A percentile compares a stretch with the other conserved stretches of the same genome.
phyloP scores from a whole-genome alignment of 2,113 vertebrate genomes.

The Neolamprologus falcicula region DNA sequence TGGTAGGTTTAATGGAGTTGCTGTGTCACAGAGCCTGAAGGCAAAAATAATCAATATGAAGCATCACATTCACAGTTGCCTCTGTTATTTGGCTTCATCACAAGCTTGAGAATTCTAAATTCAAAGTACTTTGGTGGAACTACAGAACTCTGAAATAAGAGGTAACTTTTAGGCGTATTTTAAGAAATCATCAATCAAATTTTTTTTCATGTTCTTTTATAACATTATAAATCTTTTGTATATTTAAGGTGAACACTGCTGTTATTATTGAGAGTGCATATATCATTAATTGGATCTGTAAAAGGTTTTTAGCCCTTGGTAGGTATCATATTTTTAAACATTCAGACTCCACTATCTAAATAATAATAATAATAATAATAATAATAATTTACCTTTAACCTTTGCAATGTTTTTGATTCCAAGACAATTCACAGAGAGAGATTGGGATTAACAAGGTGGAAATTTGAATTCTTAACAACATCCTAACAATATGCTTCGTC shows the following conservation, averaged over 20 bases:
- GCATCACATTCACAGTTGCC: background rate
- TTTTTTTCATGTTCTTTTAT: background rate
- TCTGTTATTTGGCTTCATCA: background rate
- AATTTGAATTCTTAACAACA: background rate
- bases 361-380: background rate
- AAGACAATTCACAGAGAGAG: background rate
- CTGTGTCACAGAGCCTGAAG: constrained; percentile 43
- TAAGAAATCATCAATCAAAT: background rate
- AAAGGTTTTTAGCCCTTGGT: background rate
- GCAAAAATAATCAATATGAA: constrained; percentile 26
- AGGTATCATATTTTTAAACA: background rate
- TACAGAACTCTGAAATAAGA: background rate
- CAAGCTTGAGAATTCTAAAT: background rate
- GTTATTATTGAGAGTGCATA: background rate
- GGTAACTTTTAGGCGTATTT: background rate
- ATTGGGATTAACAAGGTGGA: background rate
- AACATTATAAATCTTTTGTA: accelerated
- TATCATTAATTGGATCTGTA: background rate
- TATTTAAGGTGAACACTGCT: background rate
- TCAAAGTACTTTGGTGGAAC: background rate
- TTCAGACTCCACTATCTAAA: background rate
- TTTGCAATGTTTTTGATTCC: background rate
- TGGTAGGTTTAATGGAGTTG: constrained; percentile 21
- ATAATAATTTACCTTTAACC: background rate
- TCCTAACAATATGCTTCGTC: background rate